phyloP scores from a whole-genome alignment of 2,797 vertebrate genomes.

The Chelon labrosus region DNA sequence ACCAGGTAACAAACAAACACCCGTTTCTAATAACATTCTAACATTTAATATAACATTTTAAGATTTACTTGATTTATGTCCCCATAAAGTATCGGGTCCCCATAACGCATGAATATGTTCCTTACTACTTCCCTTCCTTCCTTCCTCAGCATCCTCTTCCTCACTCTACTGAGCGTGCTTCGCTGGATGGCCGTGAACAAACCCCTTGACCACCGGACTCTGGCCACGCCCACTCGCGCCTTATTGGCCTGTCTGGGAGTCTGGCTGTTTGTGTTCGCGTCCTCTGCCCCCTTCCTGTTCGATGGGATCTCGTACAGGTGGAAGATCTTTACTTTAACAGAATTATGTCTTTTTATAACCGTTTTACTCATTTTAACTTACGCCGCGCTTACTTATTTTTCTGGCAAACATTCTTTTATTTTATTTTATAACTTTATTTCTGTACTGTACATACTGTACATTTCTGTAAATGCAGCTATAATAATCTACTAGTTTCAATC shows the following conservation, averaged over 20 bases:
- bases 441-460: too few relatives aligned
- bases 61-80: too few relatives aligned
- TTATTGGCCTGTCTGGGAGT: conserved; percentile 56
- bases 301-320: conserved; percentile 40
- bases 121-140: neutral
- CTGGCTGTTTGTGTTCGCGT: conserved; percentile 75
- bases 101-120: too few relatives aligned
- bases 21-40: neutral
- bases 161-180: conserved; percentile 79
- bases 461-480: too few relatives aligned
- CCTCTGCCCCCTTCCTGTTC: conserved; percentile 72
- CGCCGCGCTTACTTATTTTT: too few relatives aligned
- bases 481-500: too few relatives aligned
- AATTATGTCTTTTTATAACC: too few relatives aligned
- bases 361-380: too few relatives aligned
- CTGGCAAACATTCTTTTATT: too few relatives aligned
- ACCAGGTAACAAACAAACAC: conserved; percentile 59
- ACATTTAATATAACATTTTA: too few relatives aligned
- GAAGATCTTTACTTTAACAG: conserved; percentile 5
- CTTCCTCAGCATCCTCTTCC: conserved; percentile 78
- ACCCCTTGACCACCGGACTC: conserved; percentile 36
- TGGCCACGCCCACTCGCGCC: conserved; percentile 49
- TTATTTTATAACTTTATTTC: too few relatives aligned
- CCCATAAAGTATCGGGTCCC: too few relatives aligned
- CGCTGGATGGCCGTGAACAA: conserved; percentile 76